Base-by-base conservation (phyloP, 1,140 invertebrate species). In the Drosophila takahashii region DNA sequence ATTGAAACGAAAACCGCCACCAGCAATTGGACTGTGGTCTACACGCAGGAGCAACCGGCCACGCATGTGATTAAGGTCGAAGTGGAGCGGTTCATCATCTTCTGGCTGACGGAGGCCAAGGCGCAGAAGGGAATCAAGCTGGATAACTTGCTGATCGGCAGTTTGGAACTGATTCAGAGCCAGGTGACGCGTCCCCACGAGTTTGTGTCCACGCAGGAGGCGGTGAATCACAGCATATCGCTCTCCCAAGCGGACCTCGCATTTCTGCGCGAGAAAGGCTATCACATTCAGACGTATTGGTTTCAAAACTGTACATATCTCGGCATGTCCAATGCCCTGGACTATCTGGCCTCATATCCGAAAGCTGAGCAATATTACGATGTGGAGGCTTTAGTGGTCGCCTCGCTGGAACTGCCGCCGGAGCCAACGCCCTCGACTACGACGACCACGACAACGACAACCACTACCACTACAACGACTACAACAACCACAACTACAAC, bases 281-380 rank as follows among this genome's bases (percentile, higher is more conserved):
- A 95, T 8, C 93, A 93, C 22, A 92, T 96, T 13, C 90, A 93
- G 16, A 95, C 95, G 9, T 96, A 94, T 86, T 97, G 96, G 96
- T 96, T 96, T 81, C 93, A 96, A 44, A 95, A 96, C 83, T 97
- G 96, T 80, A 92, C 93, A 72, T 95, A 95, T 92, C 94, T 95
- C 60, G 96, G 95, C 39, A 91, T 94, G 60, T 94, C 95, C 0
- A 92, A 92, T 50, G 93, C 95, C 90, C 93, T 94, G 32, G 91
- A 92, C 22, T 95, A 96, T 65, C 81, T 91, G 52, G 94, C 94
- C 64, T 95, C 94, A 78, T 97, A 96, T 83, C 93, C 93, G 1
- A 92, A 93, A 70, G 87, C 94, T 13, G 94, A 95, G 83, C 79
- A 92, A 69, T 92, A 93, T n/a, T 94, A 95, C 79, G 92, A 93